Evolutionary conservation across 2,113 vertebrate genomes (phyloP), one percentile per base, ranked within the genome.

Genomic region (Paradoxurus hermaphroditus): DNA sequence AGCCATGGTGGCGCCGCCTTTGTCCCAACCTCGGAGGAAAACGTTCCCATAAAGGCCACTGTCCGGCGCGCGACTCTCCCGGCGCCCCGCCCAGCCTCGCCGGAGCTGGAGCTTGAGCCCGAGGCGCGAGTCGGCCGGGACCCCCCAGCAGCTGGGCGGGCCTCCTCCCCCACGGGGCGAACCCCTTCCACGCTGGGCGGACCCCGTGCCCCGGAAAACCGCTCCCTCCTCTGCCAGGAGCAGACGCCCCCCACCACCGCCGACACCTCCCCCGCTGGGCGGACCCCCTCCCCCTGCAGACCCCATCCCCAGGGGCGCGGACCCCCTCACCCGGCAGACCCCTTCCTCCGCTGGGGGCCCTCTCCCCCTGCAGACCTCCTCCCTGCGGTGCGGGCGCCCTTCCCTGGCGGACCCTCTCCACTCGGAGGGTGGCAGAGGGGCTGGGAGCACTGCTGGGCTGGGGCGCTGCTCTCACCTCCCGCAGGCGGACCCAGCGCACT

Each of bases 1-100:
- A 98, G 99, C 98, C 98, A 99, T 99, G 98, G 97, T 99, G 93
- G 97, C 91, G 89, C 98, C 84, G 86, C 68, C 94, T 96, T 77
- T 81, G 88, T 97, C 90, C 34, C 34, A 6, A 72, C 89, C 77
- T 67, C 94, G 88, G 16, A 63, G 85, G 70, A 96, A 90, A 88
- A 39, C 4, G 11, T 93, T 59, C 86, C 79, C 53, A 51, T 78
- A 95, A 95, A 95, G 87, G 53, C 51, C 53, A 34, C 70, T 7
- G 70, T 27, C 70, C 70, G 12, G 36, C 70, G n/a, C 68, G 36
- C 70, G 36, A 12, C 36, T 12, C 36, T 25, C 70, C 70, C 36
- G 36, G 70, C 39, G 70, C 70, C 70, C 34, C 70, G 70, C 70
- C 36, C 21, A n/a, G 36, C 70, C 70, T 12, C 70, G 39, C 23